Base-by-base conservation (phyloP, 2,113 vertebrate species). In the Chascanopsetta lugubris region DNA sequence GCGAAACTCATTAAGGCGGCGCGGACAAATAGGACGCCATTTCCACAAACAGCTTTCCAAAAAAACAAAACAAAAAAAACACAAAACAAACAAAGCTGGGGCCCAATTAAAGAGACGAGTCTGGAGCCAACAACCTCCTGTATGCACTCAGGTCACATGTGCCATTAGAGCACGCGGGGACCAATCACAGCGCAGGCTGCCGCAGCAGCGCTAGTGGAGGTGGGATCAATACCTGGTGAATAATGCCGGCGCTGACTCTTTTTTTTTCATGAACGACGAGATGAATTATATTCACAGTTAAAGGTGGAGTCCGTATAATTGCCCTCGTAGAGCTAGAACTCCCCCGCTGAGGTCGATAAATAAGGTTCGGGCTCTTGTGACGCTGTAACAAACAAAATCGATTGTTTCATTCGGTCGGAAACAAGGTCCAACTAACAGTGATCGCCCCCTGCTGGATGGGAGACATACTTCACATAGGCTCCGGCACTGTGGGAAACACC, bases 1-100 rank as follows among this genome's bases (percentile, higher is more conserved):
- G 68, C 47, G 79, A 85, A 78, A 88, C 82, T 88, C 87, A 87
- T 88, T 88, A 88, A 82, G 79, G 74, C 77, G 22, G 67, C 18
- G 70, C 67, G 87, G 84, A 88, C 80, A 85, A 88, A 89, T 80
- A 82, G 80, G 74, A 69, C 70, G 75, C 53, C 80, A 53, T 77
- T 76, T 84, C 62, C 69, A 83, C 78, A 69, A 72, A 74, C 46
- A 9, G 73, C 74, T 82, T 79, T n/a, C n/a, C n/a, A n/a, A n/a
- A n/a, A n/a, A n/a, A n/a, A n/a, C n/a, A n/a, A n/a, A n/a, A n/a
- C n/a, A n/a, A n/a, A n/a, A n/a, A n/a, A n/a, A n/a, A n/a, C n/a
- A n/a, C n/a, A 75, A 81, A 74, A 68, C 13, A 43, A 50, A n/a
- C n/a, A n/a, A 75, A 66, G 58, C 64, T 71, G 55, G 69, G 25